These are phyloP conservation scores for Gonioctena quinquepunctata DNA, from an alignment of 1,140 invertebrate genomes.

Conservation along the genomic window DNA sequence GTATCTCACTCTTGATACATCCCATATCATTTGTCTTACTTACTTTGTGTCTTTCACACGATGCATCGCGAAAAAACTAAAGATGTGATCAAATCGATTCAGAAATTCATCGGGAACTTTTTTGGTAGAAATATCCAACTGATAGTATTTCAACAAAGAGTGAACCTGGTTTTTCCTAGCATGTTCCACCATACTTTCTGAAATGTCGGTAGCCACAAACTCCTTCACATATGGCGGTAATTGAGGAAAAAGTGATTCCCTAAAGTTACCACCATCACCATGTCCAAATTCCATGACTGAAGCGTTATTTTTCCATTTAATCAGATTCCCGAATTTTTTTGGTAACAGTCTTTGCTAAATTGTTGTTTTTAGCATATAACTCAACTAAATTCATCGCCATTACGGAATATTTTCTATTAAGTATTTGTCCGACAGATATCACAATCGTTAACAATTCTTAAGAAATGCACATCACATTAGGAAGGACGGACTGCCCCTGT, in stretches of 20 bases:
- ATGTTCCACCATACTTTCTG: conserved; percentile 9
- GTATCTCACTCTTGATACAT: too few relatives aligned
- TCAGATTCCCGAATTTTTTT: background rate
- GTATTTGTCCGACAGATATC: too few relatives aligned
- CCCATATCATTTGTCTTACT: too few relatives aligned
- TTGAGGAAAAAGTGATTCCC: background rate
- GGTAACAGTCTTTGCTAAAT: background rate
- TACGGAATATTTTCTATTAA: too few relatives aligned
- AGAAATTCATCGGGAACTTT: background rate
- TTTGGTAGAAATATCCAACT: background rate
- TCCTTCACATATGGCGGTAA: background rate
- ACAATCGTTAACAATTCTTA: too few relatives aligned
- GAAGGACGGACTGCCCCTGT: too few relatives aligned
- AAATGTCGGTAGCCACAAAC: conserved; percentile 7
- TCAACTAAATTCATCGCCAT: background rate
- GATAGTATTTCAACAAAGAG: background rate
- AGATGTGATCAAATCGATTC: background rate
- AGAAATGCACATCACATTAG: too few relatives aligned
- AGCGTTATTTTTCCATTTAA: background rate
- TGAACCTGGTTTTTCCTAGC: background rate
- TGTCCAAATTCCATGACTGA: conserved; percentile 14
- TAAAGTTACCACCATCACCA: conserved; percentile 7
- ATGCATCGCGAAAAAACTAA: background rate
- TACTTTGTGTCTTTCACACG: background rate
- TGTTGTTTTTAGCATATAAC: background rate